phyloP scores from a whole-genome alignment of 2,888 invertebrate species.

The Drosophila borborema region DNA sequence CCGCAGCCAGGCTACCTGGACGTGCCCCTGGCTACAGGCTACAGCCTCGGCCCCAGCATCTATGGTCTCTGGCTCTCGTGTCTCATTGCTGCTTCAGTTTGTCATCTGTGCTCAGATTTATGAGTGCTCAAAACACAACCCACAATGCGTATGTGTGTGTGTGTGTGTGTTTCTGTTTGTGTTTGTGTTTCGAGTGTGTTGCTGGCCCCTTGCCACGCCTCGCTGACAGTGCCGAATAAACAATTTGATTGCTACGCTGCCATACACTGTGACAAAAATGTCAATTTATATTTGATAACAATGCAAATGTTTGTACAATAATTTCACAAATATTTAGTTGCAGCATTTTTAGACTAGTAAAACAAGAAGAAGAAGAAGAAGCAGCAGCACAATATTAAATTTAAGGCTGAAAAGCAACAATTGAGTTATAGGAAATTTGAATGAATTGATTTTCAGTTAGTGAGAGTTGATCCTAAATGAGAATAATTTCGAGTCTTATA shows the following conservation, averaged over 20 bases:
- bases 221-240: constrained; percentile 37
- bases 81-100: constrained; percentile 7
- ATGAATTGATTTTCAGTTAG: not conserved
- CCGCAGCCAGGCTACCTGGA: constrained; percentile 39
- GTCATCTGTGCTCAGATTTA: constrained; percentile 53
- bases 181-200: constrained; percentile 15
- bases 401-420: not conserved
- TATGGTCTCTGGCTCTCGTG: not conserved
- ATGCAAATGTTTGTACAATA: constrained; percentile 5
- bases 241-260: constrained; percentile 28
- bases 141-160: constrained; percentile 29
- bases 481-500: no score
- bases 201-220: constrained; percentile 58
- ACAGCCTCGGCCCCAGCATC: not conserved
- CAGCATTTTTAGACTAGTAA: not conserved
- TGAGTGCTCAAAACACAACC: constrained; percentile 48
- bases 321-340: not conserved
- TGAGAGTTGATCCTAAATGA: no score
- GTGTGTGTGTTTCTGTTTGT: constrained; percentile 24
- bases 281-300: constrained; percentile 3
- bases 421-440: not conserved
- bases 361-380: not conserved
- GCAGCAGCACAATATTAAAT: not conserved
- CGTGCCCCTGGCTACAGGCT: constrained; percentile 1
- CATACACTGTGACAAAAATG: constrained; percentile 7